Conservation (phyloP, 2,797 vertebrate genomes). For the Poecile montanus region DNA sequence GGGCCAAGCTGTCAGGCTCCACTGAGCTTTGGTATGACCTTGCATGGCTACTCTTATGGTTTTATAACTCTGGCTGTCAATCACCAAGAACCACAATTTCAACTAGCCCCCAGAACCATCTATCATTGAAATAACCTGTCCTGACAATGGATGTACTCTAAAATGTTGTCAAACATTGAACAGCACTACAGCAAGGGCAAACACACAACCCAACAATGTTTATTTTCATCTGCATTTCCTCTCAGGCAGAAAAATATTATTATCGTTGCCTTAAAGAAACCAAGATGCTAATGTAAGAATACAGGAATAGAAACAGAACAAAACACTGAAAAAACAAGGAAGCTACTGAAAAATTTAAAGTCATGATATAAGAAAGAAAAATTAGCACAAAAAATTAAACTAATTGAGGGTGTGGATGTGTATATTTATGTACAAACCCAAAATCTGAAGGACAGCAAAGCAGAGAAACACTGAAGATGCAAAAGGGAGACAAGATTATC, state of each 20-base stretch:
- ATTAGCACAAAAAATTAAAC: background rate
- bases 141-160: background rate
- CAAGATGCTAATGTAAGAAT: background rate
- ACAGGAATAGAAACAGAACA: background rate
- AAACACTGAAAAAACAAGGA: background rate
- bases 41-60: background rate
- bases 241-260: background rate
- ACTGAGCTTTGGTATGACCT: background rate
- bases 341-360: background rate
- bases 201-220: background rate
- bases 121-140: background rate
- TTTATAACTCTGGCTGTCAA: background rate
- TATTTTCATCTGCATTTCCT: background rate
- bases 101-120: background rate
- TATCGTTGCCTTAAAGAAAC: background rate
- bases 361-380: background rate
- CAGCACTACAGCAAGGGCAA: background rate
- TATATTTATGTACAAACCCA: background rate
- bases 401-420: background rate
- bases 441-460: background rate
- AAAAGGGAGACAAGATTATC: background rate
- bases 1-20: background rate
- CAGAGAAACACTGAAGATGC: background rate
- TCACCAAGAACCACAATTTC: background rate
- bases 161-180: background rate